Conservation (phyloP, 2,113 vertebrate genomes). For the Gobio gobio region DNA sequence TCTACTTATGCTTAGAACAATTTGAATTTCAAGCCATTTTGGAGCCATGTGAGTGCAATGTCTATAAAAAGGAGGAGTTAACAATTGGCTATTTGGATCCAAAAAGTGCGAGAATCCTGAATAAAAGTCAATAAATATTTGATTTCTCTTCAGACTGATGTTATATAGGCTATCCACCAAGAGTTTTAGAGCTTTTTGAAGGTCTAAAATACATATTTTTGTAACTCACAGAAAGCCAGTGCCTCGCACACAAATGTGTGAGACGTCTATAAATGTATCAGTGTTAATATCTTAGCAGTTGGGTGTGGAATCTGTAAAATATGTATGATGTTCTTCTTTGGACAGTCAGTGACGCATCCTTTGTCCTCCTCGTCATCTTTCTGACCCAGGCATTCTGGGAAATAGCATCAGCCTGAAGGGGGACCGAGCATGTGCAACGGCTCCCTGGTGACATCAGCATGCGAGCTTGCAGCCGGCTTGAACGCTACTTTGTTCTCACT, state of each 20-base stretch:
- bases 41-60: no score
- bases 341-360: neutral
- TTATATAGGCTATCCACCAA: neutral
- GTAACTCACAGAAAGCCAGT: neutral
- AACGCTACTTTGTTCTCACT: constrained; percentile 68
- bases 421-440: neutral
- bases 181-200: neutral
- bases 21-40: no score
- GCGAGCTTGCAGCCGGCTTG: constrained; percentile 47
- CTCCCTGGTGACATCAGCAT: constrained; percentile 6
- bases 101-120: neutral
- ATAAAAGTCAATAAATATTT: neutral
- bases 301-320: neutral
- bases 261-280: neutral
- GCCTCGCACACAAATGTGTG: neutral
- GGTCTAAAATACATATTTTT: neutral
- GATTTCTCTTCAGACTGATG: neutral
- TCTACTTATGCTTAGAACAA: no score
- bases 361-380: neutral
- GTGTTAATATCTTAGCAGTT: neutral
- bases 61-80: neutral
- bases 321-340: neutral
- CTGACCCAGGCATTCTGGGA: neutral
- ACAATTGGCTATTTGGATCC: neutral
- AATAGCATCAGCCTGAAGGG: neutral